Base-by-base conservation (phyloP, 2,888 invertebrate species). In the Pelosia muscerda region DNA sequence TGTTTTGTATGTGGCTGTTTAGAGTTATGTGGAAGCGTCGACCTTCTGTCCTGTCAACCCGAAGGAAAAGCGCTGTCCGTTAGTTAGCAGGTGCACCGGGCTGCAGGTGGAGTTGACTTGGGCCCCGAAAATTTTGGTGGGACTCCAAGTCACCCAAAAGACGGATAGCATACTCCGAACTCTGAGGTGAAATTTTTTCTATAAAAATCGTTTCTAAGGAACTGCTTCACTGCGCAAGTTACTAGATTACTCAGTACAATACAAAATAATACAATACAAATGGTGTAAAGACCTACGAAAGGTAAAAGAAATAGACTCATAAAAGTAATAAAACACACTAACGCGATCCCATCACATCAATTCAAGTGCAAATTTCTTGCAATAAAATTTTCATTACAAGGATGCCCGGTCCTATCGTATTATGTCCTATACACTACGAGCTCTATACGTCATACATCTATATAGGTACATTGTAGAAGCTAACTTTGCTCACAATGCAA, bases 361-460 rank as follows among this genome's bases (percentile, higher is more conserved):
- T 81, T 86, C 81, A 84, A 86, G 83, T 87, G 87, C 83, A 83
- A 87, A 84, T 86, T 83, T 74, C 76, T 72, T 66, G 83, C 81
- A 81, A 87, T 87, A 86, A 87, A 88, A 84, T 81, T 84, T 88
- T 88, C 86, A 88, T 87, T 85, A 83, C 85, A 80, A 79, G 79
- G 79, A 78, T 83, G 77, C 76, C 72, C 73, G 82, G 67, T 74
- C 75, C 71, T 68, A 74, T 71, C 57, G 57, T 69, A 42, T 56
- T 61, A 68, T 61, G 73, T 78, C 60, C 70, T 68, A 81, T 84
- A 84, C 74, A 66, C 63, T 22, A 34, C 55, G 58, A n/a, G 42
- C 23, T 23, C 60, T 55, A 25, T 55, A 68, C 60, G n/a, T 26
- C 25, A 62, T 49, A 23, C 56, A 25, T 42, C n/a, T 34, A 23